phyloP scores from a whole-genome alignment of 2,113 vertebrate species.

The Corythaeola cristata region DNA sequence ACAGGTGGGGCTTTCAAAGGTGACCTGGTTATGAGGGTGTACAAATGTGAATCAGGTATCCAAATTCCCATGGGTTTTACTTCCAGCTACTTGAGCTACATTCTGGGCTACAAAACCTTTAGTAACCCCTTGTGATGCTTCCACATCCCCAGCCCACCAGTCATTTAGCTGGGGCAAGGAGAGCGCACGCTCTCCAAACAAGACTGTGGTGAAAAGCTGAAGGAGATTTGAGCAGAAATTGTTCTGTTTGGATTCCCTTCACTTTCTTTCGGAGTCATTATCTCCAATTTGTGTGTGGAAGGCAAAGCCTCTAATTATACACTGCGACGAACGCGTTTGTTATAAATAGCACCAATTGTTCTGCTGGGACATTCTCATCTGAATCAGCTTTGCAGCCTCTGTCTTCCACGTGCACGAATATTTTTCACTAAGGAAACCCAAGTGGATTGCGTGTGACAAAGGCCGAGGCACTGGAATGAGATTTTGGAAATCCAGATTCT shows the following conservation, averaged over 20 bases:
- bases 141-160: background rate
- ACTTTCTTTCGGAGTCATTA: constrained; percentile 38
- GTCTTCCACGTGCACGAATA: background rate
- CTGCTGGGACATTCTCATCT: constrained; percentile 48
- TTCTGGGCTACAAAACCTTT: background rate
- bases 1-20: background rate
- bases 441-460: background rate
- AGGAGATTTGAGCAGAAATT: background rate
- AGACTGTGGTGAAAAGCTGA: background rate
- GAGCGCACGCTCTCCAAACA: background rate
- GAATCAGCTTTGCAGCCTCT: background rate
- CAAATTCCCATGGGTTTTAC: background rate
- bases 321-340: constrained; percentile 37
- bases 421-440: background rate
- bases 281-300: constrained; percentile 43
- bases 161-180: background rate
- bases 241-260: constrained; percentile 29
- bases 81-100: background rate
- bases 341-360: constrained; percentile 68
- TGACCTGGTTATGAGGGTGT: background rate
- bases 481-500: background rate
- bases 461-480: background rate
- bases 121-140: background rate
- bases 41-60: background rate
- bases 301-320: constrained; percentile 58